Conservation (phyloP, 1,140 invertebrate genomes). For the Drosophila jambulina region DNA sequence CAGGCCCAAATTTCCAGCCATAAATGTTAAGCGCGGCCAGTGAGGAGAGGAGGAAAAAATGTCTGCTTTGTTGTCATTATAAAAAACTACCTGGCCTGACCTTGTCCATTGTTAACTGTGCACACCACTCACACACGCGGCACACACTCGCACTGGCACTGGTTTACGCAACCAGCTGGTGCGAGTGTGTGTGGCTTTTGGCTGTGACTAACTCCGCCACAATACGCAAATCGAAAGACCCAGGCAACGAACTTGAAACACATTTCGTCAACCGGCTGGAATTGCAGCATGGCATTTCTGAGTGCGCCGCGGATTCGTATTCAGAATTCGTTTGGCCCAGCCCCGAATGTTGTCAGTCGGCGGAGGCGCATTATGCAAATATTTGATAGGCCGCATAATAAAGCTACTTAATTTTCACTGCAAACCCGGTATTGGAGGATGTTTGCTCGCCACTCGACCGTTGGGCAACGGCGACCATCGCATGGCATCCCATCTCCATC, state of each 20-base stretch:
- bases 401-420: slow-evolving; percentile 52
- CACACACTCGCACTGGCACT: neutral
- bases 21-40: slow-evolving; percentile 70
- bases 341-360: slow-evolving; percentile 30
- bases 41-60: slow-evolving; percentile 44
- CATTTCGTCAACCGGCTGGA: slow-evolving; percentile 68
- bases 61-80: slow-evolving; percentile 76
- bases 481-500: neutral
- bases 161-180: slow-evolving; percentile 67
- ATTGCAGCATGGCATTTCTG: slow-evolving; percentile 64
- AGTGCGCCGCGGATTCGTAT: slow-evolving; percentile 59
- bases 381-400: slow-evolving; percentile 71
- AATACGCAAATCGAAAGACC: slow-evolving; percentile 79
- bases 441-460: slow-evolving; percentile 48
- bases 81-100: slow-evolving; percentile 78
- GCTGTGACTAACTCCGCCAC: slow-evolving; percentile 69
- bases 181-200: slow-evolving; percentile 37
- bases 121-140: slow-evolving; percentile 38
- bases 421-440: slow-evolving; percentile 39
- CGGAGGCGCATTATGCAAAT: slow-evolving; percentile 59
- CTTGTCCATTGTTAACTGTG: slow-evolving; percentile 81
- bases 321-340: slow-evolving; percentile 63
- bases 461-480: slow-evolving; percentile 47
- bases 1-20: slow-evolving; percentile 58
- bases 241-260: slow-evolving; percentile 78